Percentiles rank a stretch among this genome's conserved stretches.
These are phyloP conservation scores for Seira musarum DNA, from an alignment of 2,888 invertebrate species.

Conservation along the genomic window DNA sequence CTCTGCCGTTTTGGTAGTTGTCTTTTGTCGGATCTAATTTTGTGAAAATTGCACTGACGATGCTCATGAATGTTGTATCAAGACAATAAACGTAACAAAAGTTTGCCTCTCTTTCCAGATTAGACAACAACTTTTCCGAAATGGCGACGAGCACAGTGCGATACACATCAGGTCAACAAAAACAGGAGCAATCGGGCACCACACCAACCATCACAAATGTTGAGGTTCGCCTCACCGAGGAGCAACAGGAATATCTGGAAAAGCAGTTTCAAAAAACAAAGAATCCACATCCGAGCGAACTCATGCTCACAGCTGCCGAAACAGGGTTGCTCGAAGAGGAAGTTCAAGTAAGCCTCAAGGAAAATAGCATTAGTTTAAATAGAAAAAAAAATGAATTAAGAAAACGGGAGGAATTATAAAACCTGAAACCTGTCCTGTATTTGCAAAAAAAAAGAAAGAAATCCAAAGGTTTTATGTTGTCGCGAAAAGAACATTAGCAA, in stretches of 20 bases:
- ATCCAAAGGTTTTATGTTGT: not conserved
- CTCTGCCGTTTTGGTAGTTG: not conserved
- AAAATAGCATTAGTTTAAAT: not conserved
- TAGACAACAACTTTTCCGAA: constrained; percentile 16
- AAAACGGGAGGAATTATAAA: constrained; percentile 4
- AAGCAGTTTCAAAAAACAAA: constrained; percentile 74
- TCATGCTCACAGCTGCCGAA: constrained; percentile 75
- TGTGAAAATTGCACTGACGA: not conserved
- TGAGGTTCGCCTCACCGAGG: constrained; percentile 72
- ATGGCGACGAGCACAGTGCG: constrained; percentile 68
- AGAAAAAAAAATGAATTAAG: not conserved
- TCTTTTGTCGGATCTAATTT: not conserved
- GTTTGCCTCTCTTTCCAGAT: not conserved
- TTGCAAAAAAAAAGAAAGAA: not conserved
- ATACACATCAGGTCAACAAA: constrained; percentile 49
- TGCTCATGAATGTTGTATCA: too few relatives aligned
- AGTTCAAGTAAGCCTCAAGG: constrained; percentile 73
- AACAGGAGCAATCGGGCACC: constrained; percentile 27
- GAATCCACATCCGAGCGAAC: constrained; percentile 74
- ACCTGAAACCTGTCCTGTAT: not conserved
- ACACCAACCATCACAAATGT: constrained; percentile 59
- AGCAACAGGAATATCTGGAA: constrained; percentile 74
- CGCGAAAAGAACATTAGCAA: not conserved
- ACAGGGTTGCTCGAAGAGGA: constrained; percentile 74
- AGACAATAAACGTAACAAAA: not conserved